Evolutionary conservation across 2,888 invertebrate species (phyloP).

Genomic region (Geophilus truncorum): DNA sequence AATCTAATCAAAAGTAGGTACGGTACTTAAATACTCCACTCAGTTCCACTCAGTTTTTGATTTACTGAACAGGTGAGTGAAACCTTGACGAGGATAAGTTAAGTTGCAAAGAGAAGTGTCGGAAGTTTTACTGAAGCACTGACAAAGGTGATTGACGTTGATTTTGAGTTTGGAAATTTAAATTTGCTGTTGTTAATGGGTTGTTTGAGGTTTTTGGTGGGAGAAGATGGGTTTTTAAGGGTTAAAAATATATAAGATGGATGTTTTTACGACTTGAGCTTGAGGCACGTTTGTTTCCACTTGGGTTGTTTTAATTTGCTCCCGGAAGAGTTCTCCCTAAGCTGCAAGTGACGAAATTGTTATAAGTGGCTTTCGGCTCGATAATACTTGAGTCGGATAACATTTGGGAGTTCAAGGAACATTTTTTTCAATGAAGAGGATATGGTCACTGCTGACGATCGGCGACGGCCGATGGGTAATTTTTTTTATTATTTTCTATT

Average conservation of each 20-base stretch:
- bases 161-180: too few species aligned
- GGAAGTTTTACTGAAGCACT: neutral
- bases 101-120: neutral
- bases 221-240: neutral
- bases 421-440: constrained; percentile 86
- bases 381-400: constrained; percentile 82
- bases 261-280: too few species aligned
- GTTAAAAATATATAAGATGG: too few species aligned
- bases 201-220: neutral
- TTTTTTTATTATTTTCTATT: neutral
- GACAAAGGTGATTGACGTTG: too few species aligned
- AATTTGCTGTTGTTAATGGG: too few species aligned
- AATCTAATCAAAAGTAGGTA: neutral
- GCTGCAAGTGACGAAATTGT: constrained; percentile 68
- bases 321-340: neutral
- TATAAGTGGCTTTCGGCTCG: constrained; percentile 72
- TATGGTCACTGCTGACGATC: constrained; percentile 84
- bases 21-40: neutral
- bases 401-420: constrained; percentile 87
- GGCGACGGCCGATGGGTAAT: constrained; percentile 75
- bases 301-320: neutral
- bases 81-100: neutral
- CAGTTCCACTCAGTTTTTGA: neutral
- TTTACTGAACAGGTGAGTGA: neutral
- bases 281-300: neutral